phyloP scores from a whole-genome alignment of 30 jellyfish, hydroid and myxozoan genomes.

The Turritopsis dohrnii region DNA sequence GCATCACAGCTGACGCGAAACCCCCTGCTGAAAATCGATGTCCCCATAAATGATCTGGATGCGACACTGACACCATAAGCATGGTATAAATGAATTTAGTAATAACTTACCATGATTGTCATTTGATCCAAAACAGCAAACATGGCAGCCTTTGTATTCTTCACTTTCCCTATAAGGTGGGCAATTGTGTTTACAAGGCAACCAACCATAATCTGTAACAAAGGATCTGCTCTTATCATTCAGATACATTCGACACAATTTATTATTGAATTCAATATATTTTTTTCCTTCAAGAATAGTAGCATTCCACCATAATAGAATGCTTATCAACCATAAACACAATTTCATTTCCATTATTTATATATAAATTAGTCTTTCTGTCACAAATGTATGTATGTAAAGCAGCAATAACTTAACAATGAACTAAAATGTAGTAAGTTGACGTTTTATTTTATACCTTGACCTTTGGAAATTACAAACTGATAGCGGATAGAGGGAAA shows the following conservation, averaged over 20 bases:
- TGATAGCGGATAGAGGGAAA: too few species aligned
- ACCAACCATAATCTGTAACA: not conserved
- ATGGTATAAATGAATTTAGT: not conserved
- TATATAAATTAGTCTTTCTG: too few species aligned
- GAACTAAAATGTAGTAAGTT: too few species aligned
- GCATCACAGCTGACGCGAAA: too few species aligned
- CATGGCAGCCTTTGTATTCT: not conserved
- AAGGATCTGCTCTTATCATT: not conserved
- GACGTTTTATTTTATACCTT: too few species aligned
- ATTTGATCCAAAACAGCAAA: not conserved
- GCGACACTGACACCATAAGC: not conserved
- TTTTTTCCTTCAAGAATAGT: not conserved
- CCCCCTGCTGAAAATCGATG: not conserved
- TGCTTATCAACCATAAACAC: not conserved
- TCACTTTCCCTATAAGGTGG: not conserved
- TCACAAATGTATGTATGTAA: too few species aligned
- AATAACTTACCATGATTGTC: not conserved
- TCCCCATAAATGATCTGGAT: not conserved
- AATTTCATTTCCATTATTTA: not conserved
- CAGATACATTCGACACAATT: not conserved
- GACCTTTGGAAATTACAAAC: too few species aligned
- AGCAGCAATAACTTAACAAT: too few species aligned
- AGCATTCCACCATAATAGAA: not conserved
- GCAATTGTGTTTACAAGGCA: not conserved
- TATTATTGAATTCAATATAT: not conserved